Evolutionary conservation across 2,888 invertebrate genomes (phyloP), one percentile per base, ranked within the genome.

Genomic region (Agrotis exclamationis): DNA sequence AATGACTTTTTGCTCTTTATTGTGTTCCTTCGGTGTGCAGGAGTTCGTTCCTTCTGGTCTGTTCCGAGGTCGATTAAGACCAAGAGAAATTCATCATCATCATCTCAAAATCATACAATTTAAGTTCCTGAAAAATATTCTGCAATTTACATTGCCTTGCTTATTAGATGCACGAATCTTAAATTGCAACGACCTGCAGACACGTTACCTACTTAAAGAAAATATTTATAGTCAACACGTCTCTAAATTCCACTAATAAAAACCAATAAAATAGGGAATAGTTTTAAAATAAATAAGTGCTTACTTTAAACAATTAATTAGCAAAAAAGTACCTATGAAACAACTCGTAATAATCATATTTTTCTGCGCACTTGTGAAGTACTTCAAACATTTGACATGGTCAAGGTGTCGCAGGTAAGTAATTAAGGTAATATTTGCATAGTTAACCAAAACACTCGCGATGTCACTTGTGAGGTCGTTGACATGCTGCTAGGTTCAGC

Each of bases 381-480:
- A 74, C 74, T 73, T 48, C 51, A 58, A 51, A 63, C 24, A 63
- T 60, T 22, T 47, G 63, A 73, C 50, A 73, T 57, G 78, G 74
- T 63, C 65, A 78, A 66, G 66, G 63, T 58, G 65, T 59, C 64
- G 45, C 56, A 63, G 24, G 22, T 60, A 74, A 66, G 71, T 74
- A 75, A 75, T 77, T 62, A 62, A 58, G 11, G 75, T 77, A 60
- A 54, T 74, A 78, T 85, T 76, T 73, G 54, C 28, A 63, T 58
- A 79, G 69, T 48, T 65, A 66, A 74, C 60, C 62, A 76, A 82
- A 85, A 82, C 72, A 82, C 74, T 76, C 69, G 24, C 62, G 77
- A 74, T 74, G 74, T 78, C 72, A 70, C 65, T 71, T 58, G 33
- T 75, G 71, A 83, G 85, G 79, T 75, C 85, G 74, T 83, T 86